phyloP scores from a whole-genome alignment of 2,888 invertebrate species.

The Rapana venosa region DNA sequence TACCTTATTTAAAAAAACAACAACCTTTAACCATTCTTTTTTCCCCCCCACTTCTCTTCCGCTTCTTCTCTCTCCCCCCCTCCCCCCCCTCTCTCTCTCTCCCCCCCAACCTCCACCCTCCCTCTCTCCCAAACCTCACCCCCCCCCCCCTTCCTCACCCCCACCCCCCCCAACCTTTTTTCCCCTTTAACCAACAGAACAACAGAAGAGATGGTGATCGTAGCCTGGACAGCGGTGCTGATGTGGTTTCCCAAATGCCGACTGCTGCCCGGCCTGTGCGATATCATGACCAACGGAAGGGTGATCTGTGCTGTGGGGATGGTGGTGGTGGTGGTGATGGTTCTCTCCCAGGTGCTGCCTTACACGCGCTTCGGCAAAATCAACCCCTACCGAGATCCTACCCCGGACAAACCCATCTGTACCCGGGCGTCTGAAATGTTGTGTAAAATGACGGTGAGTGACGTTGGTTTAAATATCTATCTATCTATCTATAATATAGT shows the following conservation, averaged over 20 bases:
- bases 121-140: no score
- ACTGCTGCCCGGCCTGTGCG: neutral
- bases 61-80: neutral
- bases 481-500: neutral
- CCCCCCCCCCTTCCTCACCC: no score
- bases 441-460: neutral
- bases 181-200: neutral
- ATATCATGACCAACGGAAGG: neutral
- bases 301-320: neutral
- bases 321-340: neutral
- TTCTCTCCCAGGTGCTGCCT: neutral
- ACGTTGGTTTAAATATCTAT: no score
- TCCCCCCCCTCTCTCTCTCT: neutral
- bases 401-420: neutral
- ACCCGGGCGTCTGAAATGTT: neutral
- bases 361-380: conserved; percentile 13
- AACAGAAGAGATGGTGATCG: neutral
- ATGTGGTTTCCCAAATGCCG: neutral
- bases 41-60: neutral
- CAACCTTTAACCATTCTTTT: no score
- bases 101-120: neutral
- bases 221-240: neutral
- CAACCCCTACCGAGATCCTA: neutral
- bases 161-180: no score
- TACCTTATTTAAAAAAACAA: no score